phyloP scores from a whole-genome alignment of 2,888 invertebrate genomes.

The Zhuqinia jingwanae region DNA sequence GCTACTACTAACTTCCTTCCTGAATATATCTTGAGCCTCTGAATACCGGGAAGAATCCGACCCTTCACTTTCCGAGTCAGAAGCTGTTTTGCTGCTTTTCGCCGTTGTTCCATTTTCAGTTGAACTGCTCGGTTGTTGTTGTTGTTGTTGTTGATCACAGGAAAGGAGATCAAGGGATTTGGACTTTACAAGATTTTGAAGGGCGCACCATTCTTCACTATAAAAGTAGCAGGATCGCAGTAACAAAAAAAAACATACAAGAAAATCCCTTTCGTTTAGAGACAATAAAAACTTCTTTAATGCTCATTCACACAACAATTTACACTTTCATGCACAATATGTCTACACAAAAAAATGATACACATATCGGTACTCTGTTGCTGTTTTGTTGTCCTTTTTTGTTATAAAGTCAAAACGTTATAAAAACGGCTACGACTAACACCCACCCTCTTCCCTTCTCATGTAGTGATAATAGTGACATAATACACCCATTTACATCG shows the following conservation, averaged over 20 bases:
- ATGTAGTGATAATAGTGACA: constrained; percentile 8
- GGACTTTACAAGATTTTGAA: constrained; percentile 83
- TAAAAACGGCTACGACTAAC: not conserved
- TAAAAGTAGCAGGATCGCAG: constrained; percentile 33
- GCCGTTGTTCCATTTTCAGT: constrained; percentile 65
- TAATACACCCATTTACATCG: constrained; percentile 86
- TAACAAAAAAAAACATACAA: constrained; percentile 28
- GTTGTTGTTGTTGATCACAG: constrained; percentile 47
- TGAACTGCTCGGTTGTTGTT: constrained; percentile 34
- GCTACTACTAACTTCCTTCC: constrained; percentile 74
- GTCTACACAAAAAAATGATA: not conserved
- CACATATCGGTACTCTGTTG: not conserved
- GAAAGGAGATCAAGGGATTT: constrained; percentile 76
- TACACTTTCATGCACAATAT: constrained; percentile 17
- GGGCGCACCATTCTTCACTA: constrained; percentile 98
- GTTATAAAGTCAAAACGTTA: not conserved
- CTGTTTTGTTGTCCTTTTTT: not conserved
- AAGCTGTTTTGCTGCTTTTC: constrained; percentile 56
- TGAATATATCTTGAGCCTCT: constrained; percentile 78
- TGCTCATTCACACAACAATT: not conserved
- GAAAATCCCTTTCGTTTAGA: constrained; percentile 20
- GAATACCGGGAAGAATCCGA: constrained; percentile 67
- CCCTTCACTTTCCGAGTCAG: constrained; percentile 69
- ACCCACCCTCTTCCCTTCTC: not conserved
- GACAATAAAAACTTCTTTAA: constrained; percentile 48